Base-by-base conservation (phyloP, 2,113 vertebrate genomes). In the Fukomys damarensis region DNA sequence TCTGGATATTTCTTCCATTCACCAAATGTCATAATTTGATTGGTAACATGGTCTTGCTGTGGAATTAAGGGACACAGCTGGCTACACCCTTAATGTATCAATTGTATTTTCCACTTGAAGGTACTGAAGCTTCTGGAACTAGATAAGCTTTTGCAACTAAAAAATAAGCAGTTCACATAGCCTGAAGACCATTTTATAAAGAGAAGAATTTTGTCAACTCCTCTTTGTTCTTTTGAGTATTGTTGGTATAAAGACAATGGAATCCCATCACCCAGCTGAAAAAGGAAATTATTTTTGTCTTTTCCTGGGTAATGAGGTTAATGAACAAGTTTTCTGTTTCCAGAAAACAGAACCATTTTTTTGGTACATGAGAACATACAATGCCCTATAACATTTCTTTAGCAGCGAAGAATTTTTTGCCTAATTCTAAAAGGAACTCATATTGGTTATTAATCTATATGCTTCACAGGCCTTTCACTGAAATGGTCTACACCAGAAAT, bases 91-190 rank as follows among this genome's bases (percentile, higher is more conserved):
- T 97, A 97, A 79, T 89, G 81, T 96, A 88, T 86, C 66, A 96
- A 65, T 83, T 89, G 19, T 79, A 95, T 98, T 98, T 98, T 98
- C 93, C 92, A 93, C 94, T 96, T 95, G 96, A 88, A 92, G 63
- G 83, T 97, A 95, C 97, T 96, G 94, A 98, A 98, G 77, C 89
- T 92, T 97, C 77, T 98, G 98, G 85, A 99, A 99, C 97, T 96
- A 92, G 97, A 99, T 98, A 98, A 98, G 97, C 97, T 98, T 98
- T 97, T 96, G 97, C 98, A 98, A 98, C 95, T 97, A 95, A 97
- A 98, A 98, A 97, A 98, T 97, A 98, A 99, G 98, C 98, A 94
- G 97, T 98, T 99, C 97, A 97, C 93, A 63, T 86, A 89, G 79
- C 20, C 92, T 93, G 61, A 98, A 94, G 96, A 98, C 54, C 52